Percentiles rank a stretch among this genome's conserved stretches.
Conservation (phyloP, 2,113 vertebrate species). For the Alces alces region DNA sequence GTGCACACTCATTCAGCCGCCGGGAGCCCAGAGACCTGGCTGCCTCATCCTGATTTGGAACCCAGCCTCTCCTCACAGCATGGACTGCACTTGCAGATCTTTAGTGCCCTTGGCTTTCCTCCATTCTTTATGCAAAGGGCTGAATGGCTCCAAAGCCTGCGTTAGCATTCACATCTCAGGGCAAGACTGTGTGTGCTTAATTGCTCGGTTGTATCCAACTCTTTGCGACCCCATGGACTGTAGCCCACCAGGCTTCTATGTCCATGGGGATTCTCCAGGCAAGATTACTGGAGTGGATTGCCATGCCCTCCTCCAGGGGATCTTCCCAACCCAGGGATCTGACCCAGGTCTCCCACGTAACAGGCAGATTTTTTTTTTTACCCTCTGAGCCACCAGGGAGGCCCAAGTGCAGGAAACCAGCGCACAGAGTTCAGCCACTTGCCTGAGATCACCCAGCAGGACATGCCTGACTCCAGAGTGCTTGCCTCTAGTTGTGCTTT, state of each 20-base stretch:
- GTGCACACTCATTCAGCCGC: fast-evolving
- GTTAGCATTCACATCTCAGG: background rate
- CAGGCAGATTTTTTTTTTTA: background rate
- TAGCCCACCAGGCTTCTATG: background rate
- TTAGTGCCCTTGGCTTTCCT: no score
- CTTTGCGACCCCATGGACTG: background rate
- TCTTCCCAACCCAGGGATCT: background rate
- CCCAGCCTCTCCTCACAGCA: background rate
- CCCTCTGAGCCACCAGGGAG: background rate
- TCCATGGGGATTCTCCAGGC: background rate
- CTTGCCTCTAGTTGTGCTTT: background rate
- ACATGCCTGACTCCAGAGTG: background rate
- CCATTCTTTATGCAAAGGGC: background rate
- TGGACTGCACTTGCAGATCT: background rate
- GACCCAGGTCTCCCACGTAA: background rate
- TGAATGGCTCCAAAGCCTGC: background rate
- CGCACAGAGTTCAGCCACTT: no score
- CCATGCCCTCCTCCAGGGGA: background rate
- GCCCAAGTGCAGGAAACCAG: background rate
- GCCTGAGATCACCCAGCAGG: background rate
- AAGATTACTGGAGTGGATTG: background rate
- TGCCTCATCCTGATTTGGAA: background rate
- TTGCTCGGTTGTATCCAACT: background rate
- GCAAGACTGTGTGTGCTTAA: background rate
- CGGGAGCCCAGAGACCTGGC: background rate